Percentiles rank a stretch among this genome's conserved stretches.
Conservation (phyloP, 2,888 invertebrate species). For the Thecocarcelia acutangulata region DNA sequence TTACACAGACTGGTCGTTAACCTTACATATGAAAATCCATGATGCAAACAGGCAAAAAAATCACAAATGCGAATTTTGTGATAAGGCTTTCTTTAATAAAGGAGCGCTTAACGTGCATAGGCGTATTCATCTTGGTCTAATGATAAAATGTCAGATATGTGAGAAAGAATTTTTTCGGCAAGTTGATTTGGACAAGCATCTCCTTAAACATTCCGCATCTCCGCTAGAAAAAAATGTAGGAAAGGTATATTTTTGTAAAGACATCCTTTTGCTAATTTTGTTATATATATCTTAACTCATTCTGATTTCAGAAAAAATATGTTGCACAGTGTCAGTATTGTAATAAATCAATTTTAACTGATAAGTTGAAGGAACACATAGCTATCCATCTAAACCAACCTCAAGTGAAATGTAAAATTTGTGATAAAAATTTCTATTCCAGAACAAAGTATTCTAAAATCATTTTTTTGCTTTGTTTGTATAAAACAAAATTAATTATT, state of each 20-base stretch:
- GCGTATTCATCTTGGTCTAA: conserved; percentile 57
- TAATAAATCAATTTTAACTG: conserved; percentile 12
- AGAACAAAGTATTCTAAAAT: conserved; percentile 24
- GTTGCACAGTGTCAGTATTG: conserved; percentile 52
- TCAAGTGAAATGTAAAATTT: conserved; percentile 48
- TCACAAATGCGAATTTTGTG: conserved; percentile 62
- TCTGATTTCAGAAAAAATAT: conserved; percentile 22
- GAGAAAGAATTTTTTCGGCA: conserved; percentile 47
- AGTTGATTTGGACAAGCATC: conserved; percentile 49
- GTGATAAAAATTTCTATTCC: conserved; percentile 51
- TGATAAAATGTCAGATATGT: conserved; percentile 46
- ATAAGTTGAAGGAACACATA: conserved; percentile 35
- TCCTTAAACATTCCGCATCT: conserved; percentile 32
- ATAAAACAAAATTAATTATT: background rate
- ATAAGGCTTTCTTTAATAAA: conserved; percentile 47
- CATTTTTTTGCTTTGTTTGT: background rate
- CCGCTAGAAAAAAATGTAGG: background rate
- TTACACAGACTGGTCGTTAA: conserved; percentile 9
- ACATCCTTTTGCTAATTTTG: background rate
- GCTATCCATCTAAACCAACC: conserved; percentile 51
- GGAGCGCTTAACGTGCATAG: conserved; percentile 56
- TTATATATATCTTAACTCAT: background rate
- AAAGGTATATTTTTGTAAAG: conserved; percentile 9
- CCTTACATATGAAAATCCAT: conserved; percentile 43
- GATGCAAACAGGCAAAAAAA: conserved; percentile 44